Base-by-base conservation (phyloP, 2,888 invertebrate species). In the Alloscopus bannaensis region DNA sequence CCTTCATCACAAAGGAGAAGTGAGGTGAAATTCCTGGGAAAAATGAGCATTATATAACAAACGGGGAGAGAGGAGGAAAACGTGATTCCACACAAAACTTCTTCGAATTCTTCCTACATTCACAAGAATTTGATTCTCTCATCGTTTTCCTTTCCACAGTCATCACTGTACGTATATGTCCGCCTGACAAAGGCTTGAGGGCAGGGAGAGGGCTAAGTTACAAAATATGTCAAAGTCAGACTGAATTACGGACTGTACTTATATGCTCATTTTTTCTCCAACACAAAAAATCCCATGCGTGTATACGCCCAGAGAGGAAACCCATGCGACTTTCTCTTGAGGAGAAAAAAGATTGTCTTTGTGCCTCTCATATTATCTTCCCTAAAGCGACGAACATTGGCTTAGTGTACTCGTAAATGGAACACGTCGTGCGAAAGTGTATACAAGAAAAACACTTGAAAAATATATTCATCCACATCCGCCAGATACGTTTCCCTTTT, bases 201-300 rank as follows among this genome's bases (percentile, higher is more conserved):
- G 55, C 64, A 73, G 20, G 16, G 55, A 64, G 18, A 71, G 71
- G 65, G 64, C 42, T 65, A 64, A 80, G 66, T 70, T 77, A 60
- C 60, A 65, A 71, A 82, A 82, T 82, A 80, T 82, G 80, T 82
- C 82, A 82, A 82, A 82, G 82, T 82, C 82, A 80, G 78, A 64
- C 65, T 75, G 78, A 81, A 81, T 81, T 81, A 81, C 78, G 50
- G 70, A 81, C 69, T 81, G 65, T 79, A 81, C 75, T 75, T 78
- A 81, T 78, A 70, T 65, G 64, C 73, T 78, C 73, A 75, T 81
- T 81, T 81, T 81, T 79, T 79, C 65, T n/a, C n/a, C n/a, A n/a
- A n/a, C n/a, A n/a, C n/a, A n/a, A n/a, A n/a, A n/a, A n/a, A n/a
- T n/a, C n/a, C n/a, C n/a, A n/a, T n/a, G n/a, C n/a, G n/a, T n/a